phyloP scores from a whole-genome alignment of 2,797 vertebrate species.

The Peromyscus nudipes region DNA sequence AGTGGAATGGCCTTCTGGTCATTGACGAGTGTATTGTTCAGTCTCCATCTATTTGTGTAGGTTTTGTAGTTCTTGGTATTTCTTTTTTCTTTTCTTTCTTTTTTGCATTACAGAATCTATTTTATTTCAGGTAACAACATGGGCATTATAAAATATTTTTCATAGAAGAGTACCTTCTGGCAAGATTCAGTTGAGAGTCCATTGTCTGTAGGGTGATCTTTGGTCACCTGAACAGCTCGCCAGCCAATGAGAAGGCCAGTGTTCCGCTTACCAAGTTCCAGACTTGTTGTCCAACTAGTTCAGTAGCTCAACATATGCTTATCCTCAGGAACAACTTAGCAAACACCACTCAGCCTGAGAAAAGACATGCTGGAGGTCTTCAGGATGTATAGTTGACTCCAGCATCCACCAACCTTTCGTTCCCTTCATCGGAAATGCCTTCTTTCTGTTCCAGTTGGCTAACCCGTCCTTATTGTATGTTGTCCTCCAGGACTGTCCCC shows the following conservation, averaged over 20 bases:
- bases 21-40: neutral
- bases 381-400: neutral
- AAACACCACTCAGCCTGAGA: neutral
- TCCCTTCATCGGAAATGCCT: neutral
- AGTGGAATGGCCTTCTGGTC: neutral
- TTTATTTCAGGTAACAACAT: conserved; percentile 18
- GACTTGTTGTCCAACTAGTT: neutral
- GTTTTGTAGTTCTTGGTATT: neutral
- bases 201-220: neutral
- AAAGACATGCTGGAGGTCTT: neutral
- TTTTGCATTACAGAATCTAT: neutral
- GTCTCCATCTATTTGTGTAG: neutral
- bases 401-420: neutral
- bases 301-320: neutral
- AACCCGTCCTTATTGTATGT: neutral
- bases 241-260: neutral
- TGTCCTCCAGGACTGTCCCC: neutral
- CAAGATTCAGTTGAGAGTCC: neutral
- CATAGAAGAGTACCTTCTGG: neutral
- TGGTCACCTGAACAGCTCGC: neutral
- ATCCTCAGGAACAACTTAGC: neutral
- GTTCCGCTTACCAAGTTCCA: neutral
- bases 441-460: neutral
- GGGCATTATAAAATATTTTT: neutral
- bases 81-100: too few relatives aligned